Conservation (phyloP, 2,113 vertebrate genomes). For the Fulmarus glacialis region DNA sequence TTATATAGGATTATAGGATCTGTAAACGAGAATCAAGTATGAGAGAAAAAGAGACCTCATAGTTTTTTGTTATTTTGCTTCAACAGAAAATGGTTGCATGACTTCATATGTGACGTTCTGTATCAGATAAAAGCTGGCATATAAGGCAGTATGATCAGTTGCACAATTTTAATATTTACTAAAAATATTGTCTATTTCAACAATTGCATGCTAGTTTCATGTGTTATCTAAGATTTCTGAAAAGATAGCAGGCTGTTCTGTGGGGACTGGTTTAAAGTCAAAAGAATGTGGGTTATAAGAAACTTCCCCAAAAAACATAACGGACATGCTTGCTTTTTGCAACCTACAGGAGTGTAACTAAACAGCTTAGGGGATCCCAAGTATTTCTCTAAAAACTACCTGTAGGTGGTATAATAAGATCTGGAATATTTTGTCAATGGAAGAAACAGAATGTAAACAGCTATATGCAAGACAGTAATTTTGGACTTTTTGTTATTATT, state of each 20-base stretch:
- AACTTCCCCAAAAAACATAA: neutral
- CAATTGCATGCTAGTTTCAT: neutral
- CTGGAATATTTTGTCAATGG: conserved; percentile 27
- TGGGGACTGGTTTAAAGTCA: neutral
- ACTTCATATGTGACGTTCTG: neutral
- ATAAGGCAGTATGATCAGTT: neutral
- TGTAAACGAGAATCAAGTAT: neutral
- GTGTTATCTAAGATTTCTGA: neutral
- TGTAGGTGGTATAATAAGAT: conserved; percentile 68
- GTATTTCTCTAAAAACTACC: conserved; percentile 45
- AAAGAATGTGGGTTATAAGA: neutral
- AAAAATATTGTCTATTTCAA: neutral
- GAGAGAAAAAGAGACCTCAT: neutral
- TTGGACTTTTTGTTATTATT: neutral
- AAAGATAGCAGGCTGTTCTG: neutral
- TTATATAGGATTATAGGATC: neutral
- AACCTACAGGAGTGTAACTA: neutral
- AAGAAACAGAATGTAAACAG: neutral
- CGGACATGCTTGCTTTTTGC: neutral
- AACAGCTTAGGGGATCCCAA: neutral
- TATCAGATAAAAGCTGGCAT: neutral
- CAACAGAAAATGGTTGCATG: neutral
- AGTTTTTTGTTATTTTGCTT: neutral
- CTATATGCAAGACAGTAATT: neutral
- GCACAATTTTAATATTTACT: neutral